Evolutionary conservation across 2,888 invertebrate species (phyloP).

Genomic region (Thelaira solivaga): DNA sequence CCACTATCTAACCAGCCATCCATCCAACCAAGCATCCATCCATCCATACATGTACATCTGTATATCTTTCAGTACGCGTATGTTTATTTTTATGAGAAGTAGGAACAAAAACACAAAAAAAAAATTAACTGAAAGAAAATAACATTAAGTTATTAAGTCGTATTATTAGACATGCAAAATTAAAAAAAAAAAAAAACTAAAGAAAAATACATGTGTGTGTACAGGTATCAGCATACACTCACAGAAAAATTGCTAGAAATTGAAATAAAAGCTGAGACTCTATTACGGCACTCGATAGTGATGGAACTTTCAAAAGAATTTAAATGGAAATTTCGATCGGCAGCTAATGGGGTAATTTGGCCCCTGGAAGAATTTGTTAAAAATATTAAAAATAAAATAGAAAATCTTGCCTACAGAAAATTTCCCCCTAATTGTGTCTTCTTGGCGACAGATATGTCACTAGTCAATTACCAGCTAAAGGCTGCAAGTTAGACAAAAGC

Average conservation of each 20-base stretch:
- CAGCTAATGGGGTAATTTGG: no score
- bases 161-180: constrained; percentile 70
- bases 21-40: not conserved
- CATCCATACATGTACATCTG: not conserved
- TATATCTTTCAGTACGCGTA: no score
- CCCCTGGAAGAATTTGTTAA: no score
- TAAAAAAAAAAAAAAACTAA: constrained; percentile 42
- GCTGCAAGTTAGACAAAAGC: no score
- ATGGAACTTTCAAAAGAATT: no score
- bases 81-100: constrained; percentile 2
- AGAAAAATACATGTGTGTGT: not conserved
- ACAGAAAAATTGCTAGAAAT: constrained; percentile 16
- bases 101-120: constrained; percentile 7
- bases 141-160: constrained; percentile 71
- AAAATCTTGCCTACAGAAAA: no score
- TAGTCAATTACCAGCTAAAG: no score
- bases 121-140: constrained; percentile 27
- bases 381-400: no score
- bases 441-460: no score
- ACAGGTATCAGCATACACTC: constrained; percentile 12
- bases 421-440: no score
- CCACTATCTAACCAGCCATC: constrained; percentile 39
- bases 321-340: no score
- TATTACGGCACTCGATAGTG: no score
- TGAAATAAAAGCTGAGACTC: not conserved